Conservation (phyloP, 2,113 vertebrate species). For the Gasterosteus nipponicus region DNA sequence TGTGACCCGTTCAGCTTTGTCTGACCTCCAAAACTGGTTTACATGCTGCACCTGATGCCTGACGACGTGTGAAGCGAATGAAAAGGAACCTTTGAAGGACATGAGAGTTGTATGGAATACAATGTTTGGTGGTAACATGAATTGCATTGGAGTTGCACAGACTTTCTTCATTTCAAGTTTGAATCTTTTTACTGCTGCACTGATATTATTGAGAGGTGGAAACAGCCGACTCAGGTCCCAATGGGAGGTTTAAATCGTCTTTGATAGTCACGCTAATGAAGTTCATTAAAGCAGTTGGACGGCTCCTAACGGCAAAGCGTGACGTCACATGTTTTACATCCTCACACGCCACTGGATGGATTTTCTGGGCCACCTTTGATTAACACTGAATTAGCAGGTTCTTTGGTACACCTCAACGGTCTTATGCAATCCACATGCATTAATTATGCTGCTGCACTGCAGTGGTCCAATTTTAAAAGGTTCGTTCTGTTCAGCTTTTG, state of each 20-base stretch:
- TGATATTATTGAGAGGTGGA: constrained; percentile 10
- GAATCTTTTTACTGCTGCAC: neutral
- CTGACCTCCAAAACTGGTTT: neutral
- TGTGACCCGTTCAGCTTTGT: neutral
- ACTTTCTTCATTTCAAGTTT: neutral
- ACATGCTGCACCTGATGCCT: neutral
- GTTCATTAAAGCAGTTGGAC: constrained; percentile 41
- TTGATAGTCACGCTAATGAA: constrained; percentile 19
- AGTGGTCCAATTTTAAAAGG: neutral
- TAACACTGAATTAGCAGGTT: neutral
- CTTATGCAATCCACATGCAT: neutral
- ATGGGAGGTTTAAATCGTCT: constrained; percentile 18
- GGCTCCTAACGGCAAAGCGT: constrained; percentile 21
- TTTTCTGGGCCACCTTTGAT: neutral
- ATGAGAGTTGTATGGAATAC: neutral
- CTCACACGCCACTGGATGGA: neutral
- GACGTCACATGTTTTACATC: constrained; percentile 15
- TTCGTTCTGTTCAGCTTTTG: neutral
- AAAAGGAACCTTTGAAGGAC: neutral
- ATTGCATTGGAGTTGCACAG: neutral
- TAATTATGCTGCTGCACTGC: constrained; percentile 4
- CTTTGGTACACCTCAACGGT: neutral
- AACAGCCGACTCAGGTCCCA: neutral
- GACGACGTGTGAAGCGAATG: neutral
- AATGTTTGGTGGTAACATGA: neutral